Evolutionary conservation across 2,113 vertebrate genomes (phyloP), one percentile per base, ranked within the genome.

Genomic region (Mesoclemmys tuberculata): DNA sequence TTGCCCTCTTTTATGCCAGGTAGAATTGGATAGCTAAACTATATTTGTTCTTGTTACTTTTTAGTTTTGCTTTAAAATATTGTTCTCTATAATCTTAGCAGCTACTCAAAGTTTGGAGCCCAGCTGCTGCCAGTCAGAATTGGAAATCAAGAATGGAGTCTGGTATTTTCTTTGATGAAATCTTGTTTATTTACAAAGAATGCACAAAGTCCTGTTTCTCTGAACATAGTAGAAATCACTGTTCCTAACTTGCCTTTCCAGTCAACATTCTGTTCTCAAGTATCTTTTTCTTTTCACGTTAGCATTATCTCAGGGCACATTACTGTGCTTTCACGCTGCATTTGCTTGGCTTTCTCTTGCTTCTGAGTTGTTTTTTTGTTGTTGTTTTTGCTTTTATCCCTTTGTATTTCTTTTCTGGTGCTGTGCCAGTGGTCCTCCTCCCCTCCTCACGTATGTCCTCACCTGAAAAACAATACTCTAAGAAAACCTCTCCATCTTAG

Each of bases 21-120:
- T 56, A 94, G 84, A 95, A 93, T 77, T 52, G 86, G 22, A 93
- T 95, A 96, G 87, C 0, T 0, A 94, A 95, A 90, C 83, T 85
- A 94, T 93, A 80, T 56, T 84, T 89, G 95, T 97, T 86, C 96
- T 97, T 6, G n/a, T 71, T 87, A 27, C 90, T 90, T 88, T 90
- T 48, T 74, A 13, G 84, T 91, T 87, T 87, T 94, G 82, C 80
- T 84, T 82, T 48, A 80, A 96, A 94, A 90, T 84, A 75, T 48
- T 90, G 7, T 1, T 35, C 35, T 64, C 31, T n/a, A 19, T 22
- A 71, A 38, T 18, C 64, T 4, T 4, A 71, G 4, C 22, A 19
- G n/a, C 35, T 38, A n/a, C 35, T 71, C 18, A 71, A 71, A 38
- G 64, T 71, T 71, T n/a, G n/a, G n/a, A 38, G 64, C 35, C 18